Evolutionary conservation across 2,888 invertebrate species (phyloP).

Genomic region (Melanargia galathea): DNA sequence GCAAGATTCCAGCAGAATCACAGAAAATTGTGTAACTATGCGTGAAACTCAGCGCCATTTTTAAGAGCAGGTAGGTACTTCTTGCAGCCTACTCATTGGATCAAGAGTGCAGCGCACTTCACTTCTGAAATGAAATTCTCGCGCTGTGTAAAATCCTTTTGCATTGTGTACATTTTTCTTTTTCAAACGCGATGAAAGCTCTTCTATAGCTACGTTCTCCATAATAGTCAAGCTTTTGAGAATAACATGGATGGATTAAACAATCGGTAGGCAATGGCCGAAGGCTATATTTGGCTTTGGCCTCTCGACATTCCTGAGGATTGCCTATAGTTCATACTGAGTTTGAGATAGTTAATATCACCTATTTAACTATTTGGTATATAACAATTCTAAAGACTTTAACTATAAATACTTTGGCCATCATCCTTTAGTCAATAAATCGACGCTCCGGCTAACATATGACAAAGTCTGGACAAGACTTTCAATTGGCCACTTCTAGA

Average conservation of each 20-base stretch:
- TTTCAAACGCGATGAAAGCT: not conserved
- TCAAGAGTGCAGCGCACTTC: slow-evolving; percentile 21
- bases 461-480: slow-evolving; percentile 1
- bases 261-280: no score
- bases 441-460: not conserved
- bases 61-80: slow-evolving; percentile 19
- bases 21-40: not conserved
- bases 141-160: slow-evolving; percentile 21
- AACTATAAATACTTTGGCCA: not conserved
- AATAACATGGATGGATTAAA: no score
- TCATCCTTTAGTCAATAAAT: not conserved
- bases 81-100: slow-evolving; percentile 23
- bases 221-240: not conserved
- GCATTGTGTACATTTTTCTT: slow-evolving; percentile 16
- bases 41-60: slow-evolving; percentile 1
- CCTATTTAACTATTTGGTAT: no score
- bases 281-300: no score
- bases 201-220: not conserved
- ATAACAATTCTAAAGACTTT: not conserved
- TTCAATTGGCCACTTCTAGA: slow-evolving; percentile 16
- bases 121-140: slow-evolving; percentile 22
- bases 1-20: not conserved
- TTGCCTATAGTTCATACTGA: not conserved
- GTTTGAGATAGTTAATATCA: no score
- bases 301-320: not conserved